A percentile compares a stretch with the other conserved stretches of the same genome.
Conservation (phyloP, 53 echinoderm and acorn worm species). For the Actinopyga echinites region DNA sequence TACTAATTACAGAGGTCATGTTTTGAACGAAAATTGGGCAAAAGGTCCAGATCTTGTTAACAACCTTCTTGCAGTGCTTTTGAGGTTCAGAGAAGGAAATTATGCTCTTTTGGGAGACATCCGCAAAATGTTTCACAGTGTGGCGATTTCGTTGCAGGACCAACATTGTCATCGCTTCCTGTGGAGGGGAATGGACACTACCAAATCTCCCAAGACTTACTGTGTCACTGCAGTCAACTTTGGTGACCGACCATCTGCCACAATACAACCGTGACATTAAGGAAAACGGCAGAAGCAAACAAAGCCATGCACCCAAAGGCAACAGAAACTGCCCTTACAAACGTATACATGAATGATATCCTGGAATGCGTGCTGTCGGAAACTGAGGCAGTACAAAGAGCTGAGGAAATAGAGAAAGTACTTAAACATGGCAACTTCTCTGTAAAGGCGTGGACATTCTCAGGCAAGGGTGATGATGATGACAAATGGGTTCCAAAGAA, state of each 20-base stretch:
- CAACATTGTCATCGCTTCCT: constrained; percentile 52
- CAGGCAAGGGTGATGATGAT: not conserved
- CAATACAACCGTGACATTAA: constrained; percentile 51
- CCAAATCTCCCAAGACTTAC: constrained; percentile 41
- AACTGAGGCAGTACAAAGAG: not conserved
- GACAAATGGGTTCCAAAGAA: not conserved
- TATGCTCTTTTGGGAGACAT: constrained; percentile 48
- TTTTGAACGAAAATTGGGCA: constrained; percentile 56
- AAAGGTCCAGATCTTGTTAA: constrained; percentile 55
- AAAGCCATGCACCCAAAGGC: constrained; percentile 10
- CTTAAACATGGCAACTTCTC: constrained; percentile 47
- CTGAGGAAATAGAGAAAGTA: not conserved
- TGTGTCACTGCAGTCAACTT: constrained; percentile 57
- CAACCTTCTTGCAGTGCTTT: constrained; percentile 39
- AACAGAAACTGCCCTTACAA: constrained; percentile 22
- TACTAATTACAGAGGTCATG: constrained; percentile 48
- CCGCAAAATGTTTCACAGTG: constrained; percentile 50
- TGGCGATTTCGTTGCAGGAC: constrained; percentile 27
- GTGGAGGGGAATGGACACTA: constrained; percentile 39
- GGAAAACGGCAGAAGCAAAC: constrained; percentile 52
- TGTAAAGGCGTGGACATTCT: constrained; percentile 53
- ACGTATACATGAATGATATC: not conserved
- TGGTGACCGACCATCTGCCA: constrained; percentile 58
- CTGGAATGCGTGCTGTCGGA: not conserved
- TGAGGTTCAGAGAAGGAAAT: constrained; percentile 43